Conservation (phyloP, 2,888 invertebrate species). For the Stomorhina lunata region DNA sequence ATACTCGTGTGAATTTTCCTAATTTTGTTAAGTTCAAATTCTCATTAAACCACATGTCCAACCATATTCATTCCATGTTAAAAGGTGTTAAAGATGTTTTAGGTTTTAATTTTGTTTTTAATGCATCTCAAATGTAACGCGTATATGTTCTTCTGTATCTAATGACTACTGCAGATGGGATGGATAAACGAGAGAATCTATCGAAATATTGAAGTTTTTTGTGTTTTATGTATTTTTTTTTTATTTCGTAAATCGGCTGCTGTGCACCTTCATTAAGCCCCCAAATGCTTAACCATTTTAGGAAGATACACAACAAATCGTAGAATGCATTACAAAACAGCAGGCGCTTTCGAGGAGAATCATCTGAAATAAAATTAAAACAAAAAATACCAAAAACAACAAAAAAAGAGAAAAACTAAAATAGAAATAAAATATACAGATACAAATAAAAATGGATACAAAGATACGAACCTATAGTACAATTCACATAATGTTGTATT, state of each 20-base stretch:
- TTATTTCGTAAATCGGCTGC: constrained; percentile 52
- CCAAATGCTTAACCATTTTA: constrained; percentile 53
- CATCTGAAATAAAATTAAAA: constrained; percentile 35
- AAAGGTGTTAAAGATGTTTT: constrained; percentile 61
- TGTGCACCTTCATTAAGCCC: constrained; percentile 64
- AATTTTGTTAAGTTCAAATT: not conserved
- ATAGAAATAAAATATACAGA: constrained; percentile 47
- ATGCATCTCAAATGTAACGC: constrained; percentile 12
- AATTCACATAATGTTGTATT: too few relatives aligned
- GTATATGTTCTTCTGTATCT: constrained; percentile 28
- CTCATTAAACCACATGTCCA: constrained; percentile 25
- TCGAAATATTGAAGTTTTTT: constrained; percentile 19
- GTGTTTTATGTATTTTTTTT: not conserved
- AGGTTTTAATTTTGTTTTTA: constrained; percentile 53
- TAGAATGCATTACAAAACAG: constrained; percentile 63
- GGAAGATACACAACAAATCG: constrained; percentile 45
- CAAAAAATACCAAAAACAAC: constrained; percentile 13
- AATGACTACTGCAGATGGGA: constrained; percentile 56
- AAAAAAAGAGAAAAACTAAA: constrained; percentile 33
- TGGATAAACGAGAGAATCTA: constrained; percentile 15
- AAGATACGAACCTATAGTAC: too few relatives aligned
- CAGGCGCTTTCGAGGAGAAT: constrained; percentile 59
- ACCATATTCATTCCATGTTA: constrained; percentile 14
- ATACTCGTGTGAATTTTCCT: constrained; percentile 49
- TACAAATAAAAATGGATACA: constrained; percentile 31